Evolutionary conservation across 30 jellyfish, hydroid and myxozoan species (phyloP).

Genomic region (Turritopsis rubra): DNA sequence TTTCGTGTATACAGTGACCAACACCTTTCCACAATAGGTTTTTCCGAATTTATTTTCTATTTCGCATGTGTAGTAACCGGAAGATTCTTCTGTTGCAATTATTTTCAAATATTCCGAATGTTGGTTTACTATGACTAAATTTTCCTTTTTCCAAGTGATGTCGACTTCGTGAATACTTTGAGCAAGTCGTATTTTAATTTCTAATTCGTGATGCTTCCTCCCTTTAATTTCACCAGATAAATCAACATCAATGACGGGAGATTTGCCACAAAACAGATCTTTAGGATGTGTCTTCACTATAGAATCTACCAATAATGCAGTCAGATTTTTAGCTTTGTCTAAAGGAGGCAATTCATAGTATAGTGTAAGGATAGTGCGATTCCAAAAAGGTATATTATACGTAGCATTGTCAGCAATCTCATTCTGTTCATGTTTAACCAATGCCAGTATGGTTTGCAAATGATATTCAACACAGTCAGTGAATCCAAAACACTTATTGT

Average conservation of each 20-base stretch:
- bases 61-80: slow-evolving; percentile 42
- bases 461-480: slow-evolving; percentile 37
- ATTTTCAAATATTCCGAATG: not conserved
- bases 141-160: slow-evolving; percentile 42
- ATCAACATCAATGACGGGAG: slow-evolving; percentile 40
- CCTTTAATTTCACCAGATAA: slow-evolving; percentile 23
- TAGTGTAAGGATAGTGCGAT: slow-evolving; percentile 4
- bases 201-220: not conserved
- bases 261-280: slow-evolving; percentile 28
- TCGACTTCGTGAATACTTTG: slow-evolving; percentile 17
- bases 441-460: slow-evolving; percentile 11
- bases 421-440: slow-evolving; percentile 27
- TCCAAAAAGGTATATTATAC: slow-evolving; percentile 27
- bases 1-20: slow-evolving; percentile 18
- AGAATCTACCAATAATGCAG: slow-evolving; percentile 3
- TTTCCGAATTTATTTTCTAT: slow-evolving; percentile 50
- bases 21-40: slow-evolving; percentile 10
- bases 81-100: not conserved
- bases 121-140: not conserved
- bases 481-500: slow-evolving; percentile 35
- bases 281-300: slow-evolving; percentile 12
- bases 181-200: slow-evolving; percentile 10
- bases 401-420: slow-evolving; percentile 20
- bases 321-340: slow-evolving; percentile 11
- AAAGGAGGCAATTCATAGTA: not conserved